A percentile compares a stretch with the other conserved stretches of the same genome.
Conservation (phyloP, 2,888 invertebrate genomes). For the Callinectes sapidus region DNA sequence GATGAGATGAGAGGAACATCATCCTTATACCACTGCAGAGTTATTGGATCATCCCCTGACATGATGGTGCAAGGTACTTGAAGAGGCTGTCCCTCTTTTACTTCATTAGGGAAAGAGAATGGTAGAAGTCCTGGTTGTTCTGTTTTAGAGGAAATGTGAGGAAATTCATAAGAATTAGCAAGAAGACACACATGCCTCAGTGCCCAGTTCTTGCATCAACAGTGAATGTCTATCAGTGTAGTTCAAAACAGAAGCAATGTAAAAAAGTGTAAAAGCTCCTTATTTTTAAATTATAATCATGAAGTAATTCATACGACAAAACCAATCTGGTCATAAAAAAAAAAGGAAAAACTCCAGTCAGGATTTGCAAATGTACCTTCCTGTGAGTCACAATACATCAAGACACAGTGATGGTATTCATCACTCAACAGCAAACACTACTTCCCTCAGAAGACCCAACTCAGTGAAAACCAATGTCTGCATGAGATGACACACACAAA, state of each 20-base stretch:
- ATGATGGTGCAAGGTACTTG: constrained; percentile 74
- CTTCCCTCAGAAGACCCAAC: background rate
- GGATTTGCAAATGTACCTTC: background rate
- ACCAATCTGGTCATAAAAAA: background rate
- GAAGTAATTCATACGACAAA: background rate
- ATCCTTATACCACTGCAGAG: constrained; percentile 78
- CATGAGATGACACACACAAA: background rate
- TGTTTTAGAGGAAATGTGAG: constrained; percentile 37
- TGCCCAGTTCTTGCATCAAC: background rate
- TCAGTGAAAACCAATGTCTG: background rate
- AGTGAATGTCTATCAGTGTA: background rate
- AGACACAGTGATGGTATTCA: too few relatives aligned
- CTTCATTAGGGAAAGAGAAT: constrained; percentile 63
- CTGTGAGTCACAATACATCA: too few relatives aligned
- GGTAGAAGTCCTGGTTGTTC: constrained; percentile 68
- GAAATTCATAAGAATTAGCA: background rate
- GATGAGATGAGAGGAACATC: constrained; percentile 74
- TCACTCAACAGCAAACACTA: background rate
- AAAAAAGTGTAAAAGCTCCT: background rate
- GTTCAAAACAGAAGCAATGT: background rate
- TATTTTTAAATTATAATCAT: background rate
- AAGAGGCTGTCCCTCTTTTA: constrained; percentile 66
- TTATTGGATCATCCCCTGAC: constrained; percentile 75
- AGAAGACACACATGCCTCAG: background rate
- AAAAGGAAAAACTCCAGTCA: background rate